Base-by-base conservation (phyloP, 2,113 vertebrate species). In the Probosciger aterrimus region DNA sequence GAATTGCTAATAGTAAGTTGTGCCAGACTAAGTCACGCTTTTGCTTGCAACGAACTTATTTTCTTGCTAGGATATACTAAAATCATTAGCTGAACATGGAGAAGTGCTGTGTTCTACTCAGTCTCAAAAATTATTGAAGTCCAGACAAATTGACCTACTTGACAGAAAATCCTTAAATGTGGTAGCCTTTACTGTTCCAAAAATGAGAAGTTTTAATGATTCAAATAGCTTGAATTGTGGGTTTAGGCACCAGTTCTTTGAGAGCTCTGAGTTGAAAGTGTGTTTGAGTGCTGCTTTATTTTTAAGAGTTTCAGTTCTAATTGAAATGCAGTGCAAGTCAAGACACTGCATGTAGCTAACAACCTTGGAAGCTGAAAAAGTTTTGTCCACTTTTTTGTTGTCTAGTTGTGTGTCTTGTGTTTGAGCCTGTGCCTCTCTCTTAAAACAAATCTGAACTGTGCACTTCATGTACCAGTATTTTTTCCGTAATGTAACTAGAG, bases 321-420 rank as follows among this genome's bases (percentile, higher is more conserved):
- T 88, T 92, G 59, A 82, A 97, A 93, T 92, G 85, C 79, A 71
- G 57, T 31, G 27, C 77, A 88, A 76, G 82, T 86, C 49, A 83
- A 67, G 90, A 13, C 41, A 18, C 53, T 92, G 87, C 78, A 47
- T 81, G 82, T 86, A 62, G 94, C 75, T 76, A 63, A 50, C 39
- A 46, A 10, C 59, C 46, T 92, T 39, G n/a, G 75, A 82, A 90
- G 37, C 2, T 46, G 82, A 67, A 49, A 52, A 85, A 44, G 41
- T 74, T 82, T 57, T 0, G 2, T 41, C 79, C 24, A 1, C 27
- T 88, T 76, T 80, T 78, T 55, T 59, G 47, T 46, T 70, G 31
- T 53, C 8, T 27, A 27, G 20, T 57, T 80, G 23, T 2, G 1
- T 49, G 8, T 67, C 60, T 78, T 7, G 1, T 82, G 55, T 55